phyloP scores from a whole-genome alignment of 2,888 invertebrate genomes.

The Corbicula japonica region DNA sequence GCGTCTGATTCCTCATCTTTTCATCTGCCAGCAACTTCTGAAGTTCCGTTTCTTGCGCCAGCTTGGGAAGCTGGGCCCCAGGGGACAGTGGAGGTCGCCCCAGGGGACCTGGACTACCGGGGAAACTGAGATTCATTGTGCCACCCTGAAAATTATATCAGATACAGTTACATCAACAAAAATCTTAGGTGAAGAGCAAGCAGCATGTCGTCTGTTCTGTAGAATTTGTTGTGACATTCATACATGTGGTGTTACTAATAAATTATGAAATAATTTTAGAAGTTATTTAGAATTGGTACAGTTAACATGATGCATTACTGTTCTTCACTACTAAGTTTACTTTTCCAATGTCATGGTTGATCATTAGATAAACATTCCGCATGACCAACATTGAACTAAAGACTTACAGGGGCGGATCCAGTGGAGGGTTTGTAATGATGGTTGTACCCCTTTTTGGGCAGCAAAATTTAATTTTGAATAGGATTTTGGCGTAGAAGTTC shows the following conservation, averaged over 20 bases:
- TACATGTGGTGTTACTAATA: background rate
- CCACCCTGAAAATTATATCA: slow-evolving; percentile 36
- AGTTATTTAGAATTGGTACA: background rate
- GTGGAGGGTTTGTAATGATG: no score
- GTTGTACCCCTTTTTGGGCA: no score
- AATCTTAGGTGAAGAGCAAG: background rate
- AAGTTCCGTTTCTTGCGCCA: slow-evolving; percentile 84
- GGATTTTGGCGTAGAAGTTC: no score
- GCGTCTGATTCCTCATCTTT: slow-evolving; percentile 84
- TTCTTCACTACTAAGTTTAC: no score
- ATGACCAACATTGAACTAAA: no score
- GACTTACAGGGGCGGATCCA: no score
- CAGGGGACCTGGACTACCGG: slow-evolving; percentile 51
- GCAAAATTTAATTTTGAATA: no score
- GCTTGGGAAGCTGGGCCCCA: slow-evolving; percentile 75
- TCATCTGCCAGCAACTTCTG: slow-evolving; percentile 86
- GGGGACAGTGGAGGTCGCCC: slow-evolving; percentile 62
- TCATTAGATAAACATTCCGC: no score
- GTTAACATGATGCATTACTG: no score
- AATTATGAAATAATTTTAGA: background rate
- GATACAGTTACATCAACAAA: background rate
- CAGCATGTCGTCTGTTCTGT: background rate
- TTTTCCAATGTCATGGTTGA: no score
- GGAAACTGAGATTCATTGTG: slow-evolving; percentile 61
- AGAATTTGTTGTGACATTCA: background rate